Evolutionary conservation across 2,888 invertebrate genomes (phyloP).

Genomic region (Ellobium chinense): DNA sequence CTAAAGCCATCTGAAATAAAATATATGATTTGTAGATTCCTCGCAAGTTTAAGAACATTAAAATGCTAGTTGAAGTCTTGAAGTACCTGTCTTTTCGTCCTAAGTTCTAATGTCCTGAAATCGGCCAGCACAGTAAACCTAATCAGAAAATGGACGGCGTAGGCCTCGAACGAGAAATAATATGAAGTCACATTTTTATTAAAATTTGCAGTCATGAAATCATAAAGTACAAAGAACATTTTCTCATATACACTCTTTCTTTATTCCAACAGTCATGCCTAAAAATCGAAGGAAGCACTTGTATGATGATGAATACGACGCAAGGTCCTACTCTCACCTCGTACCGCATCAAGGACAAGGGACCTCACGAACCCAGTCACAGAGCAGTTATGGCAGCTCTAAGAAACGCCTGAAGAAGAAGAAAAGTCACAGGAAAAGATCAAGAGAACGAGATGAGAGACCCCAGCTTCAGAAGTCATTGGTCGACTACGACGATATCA

Average conservation of each 20-base stretch:
- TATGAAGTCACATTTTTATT: no score
- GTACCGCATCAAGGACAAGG: constrained; percentile 58
- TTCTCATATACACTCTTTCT: neutral
- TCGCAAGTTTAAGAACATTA: no score
- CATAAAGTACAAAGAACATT: no score
- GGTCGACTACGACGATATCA: constrained; percentile 72
- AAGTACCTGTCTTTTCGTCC: no score
- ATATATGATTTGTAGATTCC: no score
- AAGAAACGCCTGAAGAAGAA: constrained; percentile 63
- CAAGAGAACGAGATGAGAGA: constrained; percentile 41
- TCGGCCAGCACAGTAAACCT: no score
- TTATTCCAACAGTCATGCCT: constrained; percentile 21
- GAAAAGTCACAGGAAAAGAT: constrained; percentile 41
- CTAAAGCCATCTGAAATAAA: no score
- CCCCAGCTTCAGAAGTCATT: constrained; percentile 58
- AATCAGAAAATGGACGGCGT: no score
- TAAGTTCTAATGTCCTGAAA: no score
- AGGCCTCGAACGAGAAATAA: no score
- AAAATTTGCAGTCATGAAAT: no score
- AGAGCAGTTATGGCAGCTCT: constrained; percentile 51
- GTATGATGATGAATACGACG: constrained; percentile 69
- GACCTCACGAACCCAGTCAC: constrained; percentile 20
- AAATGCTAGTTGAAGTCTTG: no score
- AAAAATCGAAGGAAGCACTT: constrained; percentile 35
- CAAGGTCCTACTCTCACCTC: constrained; percentile 69